Evolutionary conservation across 2,797 vertebrate genomes (phyloP), one percentile per base, ranked within the genome.

Genomic region (Carapus acus): DNA sequence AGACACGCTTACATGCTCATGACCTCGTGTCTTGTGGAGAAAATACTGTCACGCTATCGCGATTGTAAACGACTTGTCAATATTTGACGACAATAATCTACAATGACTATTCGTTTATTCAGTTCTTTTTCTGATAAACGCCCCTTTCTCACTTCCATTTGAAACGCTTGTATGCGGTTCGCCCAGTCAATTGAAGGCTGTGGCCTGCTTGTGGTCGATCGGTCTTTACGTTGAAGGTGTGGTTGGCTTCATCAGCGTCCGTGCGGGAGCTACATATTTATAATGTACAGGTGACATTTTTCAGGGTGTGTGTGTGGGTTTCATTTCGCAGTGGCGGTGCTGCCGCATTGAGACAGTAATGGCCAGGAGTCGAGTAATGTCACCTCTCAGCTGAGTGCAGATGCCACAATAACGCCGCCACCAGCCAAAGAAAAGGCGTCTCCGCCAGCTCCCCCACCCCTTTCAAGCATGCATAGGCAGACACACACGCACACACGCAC

Each of bases 161-260:
- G 18, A 20, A 43, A n/a, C 68, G 52, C 58, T 63, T 61, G 49
- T 13, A 54, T 52, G 61, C 54, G 34, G 46, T 45, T 55, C 45
- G 42, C 62, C 44, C 21, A 64, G 63, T 71, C 65, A 67, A 31
- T 79, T 65, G 62, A 68, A 73, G 59, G 64, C 66, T 54, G 54
- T 58, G 65, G 61, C 67, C 56, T 73, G 59, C 76, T 58, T 77
- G 24, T 27, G 75, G 73, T 80, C 64, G 65, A 65, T 72, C 60
- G 43, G 65, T 54, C 73, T 59, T 78, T 42, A 54, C 44, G 62
- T 62, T 69, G 36, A 77, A 88, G 83, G 86, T 88, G 87, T 86
- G 87, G 85, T 85, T 85, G 59, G 58, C 53, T 49, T 52, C 59
- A 40, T 62, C 62, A 59, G 46, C 20, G 60, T 49, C 55, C 58